Conservation (phyloP, 2,113 vertebrate species). For the Sphyrna mokarran region DNA sequence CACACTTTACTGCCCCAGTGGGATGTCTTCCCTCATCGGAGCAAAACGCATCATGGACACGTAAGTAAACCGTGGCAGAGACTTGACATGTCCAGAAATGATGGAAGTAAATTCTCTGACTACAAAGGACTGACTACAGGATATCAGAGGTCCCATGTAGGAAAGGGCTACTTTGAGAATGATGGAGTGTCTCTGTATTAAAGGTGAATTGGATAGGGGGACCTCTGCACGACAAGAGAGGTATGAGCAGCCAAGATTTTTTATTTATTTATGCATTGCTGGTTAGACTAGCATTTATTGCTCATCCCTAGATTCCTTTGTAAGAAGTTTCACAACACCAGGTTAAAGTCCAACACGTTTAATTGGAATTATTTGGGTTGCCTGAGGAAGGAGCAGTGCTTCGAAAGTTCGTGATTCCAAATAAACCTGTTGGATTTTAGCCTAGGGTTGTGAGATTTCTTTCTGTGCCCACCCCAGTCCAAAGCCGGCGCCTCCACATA, state of each 20-base stretch:
- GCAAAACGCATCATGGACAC: constrained; percentile 73
- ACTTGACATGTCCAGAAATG: not conserved
- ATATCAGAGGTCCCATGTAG: not conserved
- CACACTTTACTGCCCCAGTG: constrained; percentile 77
- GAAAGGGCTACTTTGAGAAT: not conserved
- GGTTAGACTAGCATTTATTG: not conserved
- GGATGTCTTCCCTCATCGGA: constrained; percentile 81
- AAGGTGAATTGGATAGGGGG: not conserved
- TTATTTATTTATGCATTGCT: not conserved
- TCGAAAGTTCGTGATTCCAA: too few relatives aligned
- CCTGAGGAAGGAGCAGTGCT: too few relatives aligned
- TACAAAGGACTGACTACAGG: not conserved
- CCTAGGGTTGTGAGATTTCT: too few relatives aligned
- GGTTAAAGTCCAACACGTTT: too few relatives aligned
- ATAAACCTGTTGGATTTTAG: too few relatives aligned
- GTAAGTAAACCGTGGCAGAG: constrained; percentile 51
- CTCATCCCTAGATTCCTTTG: not conserved
- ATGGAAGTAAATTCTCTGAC: not conserved
- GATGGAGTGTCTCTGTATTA: not conserved
- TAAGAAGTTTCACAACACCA: too few relatives aligned
- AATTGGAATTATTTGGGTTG: too few relatives aligned
- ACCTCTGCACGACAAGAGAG: not conserved
- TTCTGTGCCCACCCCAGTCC: too few relatives aligned
- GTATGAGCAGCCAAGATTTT: not conserved
- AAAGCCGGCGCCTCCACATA: too few relatives aligned